phyloP scores from a whole-genome alignment of 2,888 invertebrate genomes.

The Scaptomyza flava region DNA sequence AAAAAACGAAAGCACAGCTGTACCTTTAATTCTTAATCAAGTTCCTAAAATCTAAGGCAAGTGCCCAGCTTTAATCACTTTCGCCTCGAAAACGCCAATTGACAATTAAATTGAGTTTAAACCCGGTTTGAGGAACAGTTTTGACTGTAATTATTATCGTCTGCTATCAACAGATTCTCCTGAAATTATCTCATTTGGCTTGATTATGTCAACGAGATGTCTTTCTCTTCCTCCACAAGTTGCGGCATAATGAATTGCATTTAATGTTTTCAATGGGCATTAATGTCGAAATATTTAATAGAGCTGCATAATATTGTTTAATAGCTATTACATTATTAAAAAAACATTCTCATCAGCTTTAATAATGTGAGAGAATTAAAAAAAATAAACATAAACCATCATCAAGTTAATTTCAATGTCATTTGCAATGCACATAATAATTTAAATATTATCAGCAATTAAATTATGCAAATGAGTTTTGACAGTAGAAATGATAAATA shows the following conservation, averaged over 20 bases:
- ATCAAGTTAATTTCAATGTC: slow-evolving; percentile 40
- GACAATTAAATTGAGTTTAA: background rate
- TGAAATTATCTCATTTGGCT: slow-evolving; percentile 34
- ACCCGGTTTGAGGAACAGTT: slow-evolving; percentile 8
- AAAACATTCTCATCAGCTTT: slow-evolving; percentile 26
- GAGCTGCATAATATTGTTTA: slow-evolving; percentile 19
- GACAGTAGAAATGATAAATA: slow-evolving; percentile 25
- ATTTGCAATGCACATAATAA: slow-evolving; percentile 46
- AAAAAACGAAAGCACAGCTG: background rate
- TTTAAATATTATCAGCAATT: slow-evolving; percentile 25
- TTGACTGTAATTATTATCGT: slow-evolving; percentile 17
- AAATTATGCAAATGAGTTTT: slow-evolving; percentile 44
- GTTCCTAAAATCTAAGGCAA: background rate
- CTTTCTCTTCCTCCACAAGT: background rate
- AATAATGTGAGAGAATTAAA: slow-evolving; percentile 26
- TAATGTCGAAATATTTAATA: slow-evolving; percentile 55
- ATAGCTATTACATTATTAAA: slow-evolving; percentile 29
- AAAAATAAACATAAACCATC: background rate
- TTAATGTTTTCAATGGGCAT: slow-evolving; percentile 41
- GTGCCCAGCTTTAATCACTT: background rate
- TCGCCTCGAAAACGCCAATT: slow-evolving; percentile 11
- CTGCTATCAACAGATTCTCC: slow-evolving; percentile 31
- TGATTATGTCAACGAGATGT: slow-evolving; percentile 55
- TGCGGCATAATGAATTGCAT: slow-evolving; percentile 39
- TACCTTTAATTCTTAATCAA: background rate